These are phyloP conservation scores for Plebejus melissa DNA, from an alignment of 2,888 invertebrate species.

Conservation along the genomic window DNA sequence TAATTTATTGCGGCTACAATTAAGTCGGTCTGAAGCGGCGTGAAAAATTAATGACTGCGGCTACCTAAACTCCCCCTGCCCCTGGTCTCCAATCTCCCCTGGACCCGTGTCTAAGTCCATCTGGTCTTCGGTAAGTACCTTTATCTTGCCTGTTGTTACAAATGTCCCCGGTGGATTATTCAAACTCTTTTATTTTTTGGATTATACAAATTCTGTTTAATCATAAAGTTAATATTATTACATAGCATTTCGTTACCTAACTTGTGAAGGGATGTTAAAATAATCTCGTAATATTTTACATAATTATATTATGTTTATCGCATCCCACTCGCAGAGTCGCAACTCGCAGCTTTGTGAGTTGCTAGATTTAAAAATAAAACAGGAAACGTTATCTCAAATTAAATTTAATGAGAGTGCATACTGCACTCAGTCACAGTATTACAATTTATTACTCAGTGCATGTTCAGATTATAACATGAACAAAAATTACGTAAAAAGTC, in stretches of 20 bases:
- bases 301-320: not conserved
- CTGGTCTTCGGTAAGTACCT: not conserved
- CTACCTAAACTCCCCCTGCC: not conserved
- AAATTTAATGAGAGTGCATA: not conserved
- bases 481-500: not conserved
- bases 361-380: not conserved
- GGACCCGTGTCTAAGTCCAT: not conserved
- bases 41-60: constrained; percentile 14
- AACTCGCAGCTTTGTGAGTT: too few species aligned
- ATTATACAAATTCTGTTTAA: too few species aligned
- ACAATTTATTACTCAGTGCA: not conserved
- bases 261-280: not conserved
- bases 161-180: too few species aligned
- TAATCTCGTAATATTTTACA: not conserved
- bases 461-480: not conserved
- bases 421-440: not conserved
- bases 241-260: too few species aligned
- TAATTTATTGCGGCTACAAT: not conserved
- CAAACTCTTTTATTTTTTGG: too few species aligned
- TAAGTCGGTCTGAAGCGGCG: not conserved
- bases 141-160: too few species aligned
- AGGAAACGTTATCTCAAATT: not conserved
- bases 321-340: not conserved
- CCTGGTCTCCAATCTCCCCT: not conserved
- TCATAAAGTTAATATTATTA: too few species aligned